These are phyloP conservation scores for Contarinia nasturtii DNA, from an alignment of 1,140 invertebrate species.

Conservation along the genomic window DNA sequence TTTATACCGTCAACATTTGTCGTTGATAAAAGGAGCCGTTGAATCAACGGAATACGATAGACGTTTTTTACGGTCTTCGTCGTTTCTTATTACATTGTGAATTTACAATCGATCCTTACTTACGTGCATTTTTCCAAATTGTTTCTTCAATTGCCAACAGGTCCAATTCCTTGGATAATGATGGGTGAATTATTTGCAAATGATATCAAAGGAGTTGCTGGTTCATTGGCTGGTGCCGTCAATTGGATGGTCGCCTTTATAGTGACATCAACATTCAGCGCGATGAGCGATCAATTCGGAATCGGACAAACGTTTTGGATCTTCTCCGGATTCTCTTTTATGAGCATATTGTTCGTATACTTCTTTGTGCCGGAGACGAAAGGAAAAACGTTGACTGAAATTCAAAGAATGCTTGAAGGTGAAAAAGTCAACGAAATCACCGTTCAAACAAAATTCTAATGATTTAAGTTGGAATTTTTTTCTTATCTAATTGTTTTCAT, in stretches of 20 bases:
- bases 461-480: no score
- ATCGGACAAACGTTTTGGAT: slow-evolving; percentile 56
- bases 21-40: no score
- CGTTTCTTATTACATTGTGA: no score
- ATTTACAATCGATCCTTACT: no score
- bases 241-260: slow-evolving; percentile 68
- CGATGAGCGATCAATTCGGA: slow-evolving; percentile 34
- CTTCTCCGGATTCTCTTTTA: slow-evolving; percentile 47
- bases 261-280: slow-evolving; percentile 56
- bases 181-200: slow-evolving; percentile 53
- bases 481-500: no score
- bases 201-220: slow-evolving; percentile 55
- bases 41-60: no score
- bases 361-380: slow-evolving; percentile 76
- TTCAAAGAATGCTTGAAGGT: slow-evolving; percentile 39
- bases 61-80: no score
- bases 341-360: slow-evolving; percentile 53
- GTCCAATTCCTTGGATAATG: slow-evolving; percentile 65
- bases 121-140: no score
- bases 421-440: slow-evolving; percentile 20
- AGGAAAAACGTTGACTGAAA: slow-evolving; percentile 69
- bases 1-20: no score
- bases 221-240: slow-evolving; percentile 46
- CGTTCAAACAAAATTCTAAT: no score
- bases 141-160: no score